Conservation (phyloP, 2,113 vertebrate genomes). For the Neotragus pygmaeus region DNA sequence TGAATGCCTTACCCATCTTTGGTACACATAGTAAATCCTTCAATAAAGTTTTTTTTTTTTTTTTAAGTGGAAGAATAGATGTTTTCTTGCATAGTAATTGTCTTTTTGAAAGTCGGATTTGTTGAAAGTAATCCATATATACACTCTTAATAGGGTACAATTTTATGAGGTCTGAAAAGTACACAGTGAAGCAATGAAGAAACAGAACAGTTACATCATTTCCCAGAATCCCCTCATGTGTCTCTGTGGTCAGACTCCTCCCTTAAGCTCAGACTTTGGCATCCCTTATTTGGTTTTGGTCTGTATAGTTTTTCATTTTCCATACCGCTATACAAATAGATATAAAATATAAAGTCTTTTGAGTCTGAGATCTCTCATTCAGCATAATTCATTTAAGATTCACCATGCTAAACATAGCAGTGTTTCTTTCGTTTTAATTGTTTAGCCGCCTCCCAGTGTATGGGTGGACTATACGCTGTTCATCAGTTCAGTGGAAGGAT, state of each 20-base stretch:
- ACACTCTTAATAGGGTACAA: not conserved
- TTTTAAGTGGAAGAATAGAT: not conserved
- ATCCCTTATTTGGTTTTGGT: not conserved
- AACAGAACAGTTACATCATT: not conserved
- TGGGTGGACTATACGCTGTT: not conserved
- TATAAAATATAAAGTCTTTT: not conserved
- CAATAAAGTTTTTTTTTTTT: not conserved
- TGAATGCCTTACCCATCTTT: not conserved
- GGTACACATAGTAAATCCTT: not conserved
- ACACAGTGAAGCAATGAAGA: not conserved
- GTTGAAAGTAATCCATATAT: not conserved
- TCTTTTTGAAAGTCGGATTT: not conserved
- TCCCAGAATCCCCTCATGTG: not conserved
- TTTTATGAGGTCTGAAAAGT: not conserved
- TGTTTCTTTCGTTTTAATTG: not conserved
- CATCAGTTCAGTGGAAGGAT: not conserved
- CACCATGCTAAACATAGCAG: not conserved
- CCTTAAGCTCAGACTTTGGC: not conserved
- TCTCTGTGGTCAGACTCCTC: not conserved
- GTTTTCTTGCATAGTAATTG: not conserved
- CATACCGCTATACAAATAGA: not conserved
- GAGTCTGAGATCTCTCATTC: not conserved
- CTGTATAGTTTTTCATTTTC: not conserved
- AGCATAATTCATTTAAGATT: not conserved
- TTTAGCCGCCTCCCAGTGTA: not conserved